Evolutionary conservation across 2,888 invertebrate genomes (phyloP).

Genomic region (Agapetus fuscipes): DNA sequence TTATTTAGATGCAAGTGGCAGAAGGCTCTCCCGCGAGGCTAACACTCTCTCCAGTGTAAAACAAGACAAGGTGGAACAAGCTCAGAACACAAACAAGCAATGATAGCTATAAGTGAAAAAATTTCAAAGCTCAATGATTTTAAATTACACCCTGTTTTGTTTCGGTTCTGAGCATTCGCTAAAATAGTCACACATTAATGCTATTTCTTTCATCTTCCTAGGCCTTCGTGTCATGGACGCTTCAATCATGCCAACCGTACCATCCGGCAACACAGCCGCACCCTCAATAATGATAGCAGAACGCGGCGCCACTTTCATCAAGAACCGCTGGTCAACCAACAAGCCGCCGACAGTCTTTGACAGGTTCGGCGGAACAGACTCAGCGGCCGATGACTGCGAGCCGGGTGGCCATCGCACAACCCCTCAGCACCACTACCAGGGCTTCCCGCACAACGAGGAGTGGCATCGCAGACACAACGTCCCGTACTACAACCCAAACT

Average conservation of each 20-base stretch:
- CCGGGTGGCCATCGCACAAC: slow-evolving; percentile 18
- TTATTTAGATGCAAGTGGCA: no score
- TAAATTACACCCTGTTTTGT: no score
- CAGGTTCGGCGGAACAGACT: slow-evolving; percentile 25
- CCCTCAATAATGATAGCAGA: slow-evolving; percentile 52
- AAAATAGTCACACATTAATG: no score
- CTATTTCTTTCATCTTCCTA: no score
- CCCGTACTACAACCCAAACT: background rate
- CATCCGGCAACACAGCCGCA: slow-evolving; percentile 45
- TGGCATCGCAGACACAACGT: slow-evolving; percentile 21
- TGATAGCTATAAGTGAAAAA: no score
- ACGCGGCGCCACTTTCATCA: slow-evolving; percentile 43
- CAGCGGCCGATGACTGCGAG: background rate
- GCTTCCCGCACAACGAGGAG: slow-evolving; percentile 14
- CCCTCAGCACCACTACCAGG: slow-evolving; percentile 21
- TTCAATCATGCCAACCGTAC: slow-evolving; percentile 49
- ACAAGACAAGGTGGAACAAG: no score
- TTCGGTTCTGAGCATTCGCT: no score
- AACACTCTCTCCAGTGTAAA: no score
- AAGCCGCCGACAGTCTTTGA: slow-evolving; percentile 25
- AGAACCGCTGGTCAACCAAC: slow-evolving; percentile 34
- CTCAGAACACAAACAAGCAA: no score
- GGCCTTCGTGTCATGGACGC: slow-evolving; percentile 50
- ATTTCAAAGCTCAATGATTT: no score
- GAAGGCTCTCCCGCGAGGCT: no score